These are phyloP conservation scores for Zygothrica quintamaculata DNA, from an alignment of 2,888 invertebrate genomes.

Conservation along the genomic window DNA sequence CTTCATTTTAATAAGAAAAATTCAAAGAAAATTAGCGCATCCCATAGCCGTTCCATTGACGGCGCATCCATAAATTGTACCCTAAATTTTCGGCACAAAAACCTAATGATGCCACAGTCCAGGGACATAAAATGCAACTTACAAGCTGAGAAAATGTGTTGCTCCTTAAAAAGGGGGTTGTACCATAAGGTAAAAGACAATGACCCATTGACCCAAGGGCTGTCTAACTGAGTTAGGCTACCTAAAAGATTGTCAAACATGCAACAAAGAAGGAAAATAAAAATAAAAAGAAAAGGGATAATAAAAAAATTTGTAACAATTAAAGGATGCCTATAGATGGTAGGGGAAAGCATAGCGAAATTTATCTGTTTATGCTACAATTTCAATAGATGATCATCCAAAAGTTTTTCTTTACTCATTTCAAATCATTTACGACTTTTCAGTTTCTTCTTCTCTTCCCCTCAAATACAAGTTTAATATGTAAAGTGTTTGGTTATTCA, in stretches of 20 bases:
- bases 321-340: constrained; percentile 14
- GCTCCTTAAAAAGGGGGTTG: constrained; percentile 42
- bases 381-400: constrained; percentile 36
- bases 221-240: constrained; percentile 8
- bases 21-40: constrained; percentile 76
- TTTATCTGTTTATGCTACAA: constrained; percentile 64
- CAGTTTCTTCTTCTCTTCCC: too few relatives aligned
- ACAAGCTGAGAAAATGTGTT: constrained; percentile 76
- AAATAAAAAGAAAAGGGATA: too few relatives aligned
- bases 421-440: neutral
- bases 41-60: constrained; percentile 45
- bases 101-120: constrained; percentile 73
- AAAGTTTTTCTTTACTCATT: constrained; percentile 22
- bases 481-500: constrained; percentile 41
- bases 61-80: constrained; percentile 69
- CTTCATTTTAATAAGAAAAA: constrained; percentile 54
- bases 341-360: constrained; percentile 56
- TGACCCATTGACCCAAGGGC: constrained; percentile 59
- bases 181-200: constrained; percentile 45
- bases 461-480: constrained; percentile 13
- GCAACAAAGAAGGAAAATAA: constrained; percentile 6
- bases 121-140: constrained; percentile 75
- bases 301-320: constrained; percentile 68
- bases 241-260: constrained; percentile 39
- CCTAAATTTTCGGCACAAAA: constrained; percentile 66